phyloP scores from a whole-genome alignment of 2,113 vertebrate genomes.

The Speoplatyrhinus poulsoni region DNA sequence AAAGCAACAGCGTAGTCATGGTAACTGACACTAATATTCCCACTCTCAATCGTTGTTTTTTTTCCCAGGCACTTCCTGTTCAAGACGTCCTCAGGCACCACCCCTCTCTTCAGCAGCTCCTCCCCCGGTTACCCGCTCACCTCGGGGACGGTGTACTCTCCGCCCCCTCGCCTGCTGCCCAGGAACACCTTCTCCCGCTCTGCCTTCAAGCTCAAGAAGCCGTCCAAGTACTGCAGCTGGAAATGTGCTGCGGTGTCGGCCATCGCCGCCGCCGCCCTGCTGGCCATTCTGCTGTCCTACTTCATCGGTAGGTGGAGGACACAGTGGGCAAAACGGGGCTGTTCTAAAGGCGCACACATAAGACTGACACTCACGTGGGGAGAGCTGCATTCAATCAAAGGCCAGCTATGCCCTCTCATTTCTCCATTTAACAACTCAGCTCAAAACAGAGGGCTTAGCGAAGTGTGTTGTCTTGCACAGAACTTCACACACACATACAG shows the following conservation, averaged over 20 bases:
- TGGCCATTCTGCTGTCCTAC: constrained; percentile 94
- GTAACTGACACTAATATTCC: background rate
- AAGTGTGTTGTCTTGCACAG: no score
- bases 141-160: constrained; percentile 97
- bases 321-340: no score
- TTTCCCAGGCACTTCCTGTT: constrained; percentile 93
- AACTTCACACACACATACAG: no score
- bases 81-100: constrained; percentile 97
- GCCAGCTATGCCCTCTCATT: no score
- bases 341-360: no score
- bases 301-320: constrained; percentile 88
- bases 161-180: constrained; percentile 93
- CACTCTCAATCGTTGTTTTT: background rate
- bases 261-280: constrained; percentile 89
- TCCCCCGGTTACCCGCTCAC: constrained; percentile 96
- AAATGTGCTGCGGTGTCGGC: constrained; percentile 96
- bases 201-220: constrained; percentile 98
- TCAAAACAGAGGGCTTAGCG: no score
- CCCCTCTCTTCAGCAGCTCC: constrained; percentile 96
- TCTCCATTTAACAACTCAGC: no score
- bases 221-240: constrained; percentile 99
- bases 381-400: no score
- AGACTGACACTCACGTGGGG: no score
- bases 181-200: constrained; percentile 98
- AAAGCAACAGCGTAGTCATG: background rate